Conservation (phyloP, 2,797 vertebrate species). For the Vespertilio murinus region DNA sequence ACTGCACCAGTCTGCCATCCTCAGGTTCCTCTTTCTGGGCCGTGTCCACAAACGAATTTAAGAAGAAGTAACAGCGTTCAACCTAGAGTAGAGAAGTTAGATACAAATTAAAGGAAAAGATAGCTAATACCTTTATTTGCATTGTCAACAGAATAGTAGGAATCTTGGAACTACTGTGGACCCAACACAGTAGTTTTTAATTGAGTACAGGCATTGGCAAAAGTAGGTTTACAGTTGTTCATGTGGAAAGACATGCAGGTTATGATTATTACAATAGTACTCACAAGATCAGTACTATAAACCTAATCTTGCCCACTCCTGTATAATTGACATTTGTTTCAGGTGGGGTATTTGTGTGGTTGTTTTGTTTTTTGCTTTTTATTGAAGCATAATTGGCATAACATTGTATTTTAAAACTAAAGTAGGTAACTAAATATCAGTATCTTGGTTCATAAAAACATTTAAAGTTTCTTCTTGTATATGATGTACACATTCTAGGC, state of each 20-base stretch:
- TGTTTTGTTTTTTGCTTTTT: background rate
- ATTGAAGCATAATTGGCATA: background rate
- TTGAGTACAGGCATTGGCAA: background rate
- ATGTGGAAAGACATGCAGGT: too few species aligned
- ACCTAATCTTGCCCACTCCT: too few species aligned
- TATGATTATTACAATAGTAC: too few species aligned
- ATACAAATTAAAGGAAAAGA: slow-evolving; percentile 41
- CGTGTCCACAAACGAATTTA: slow-evolving; percentile 94
- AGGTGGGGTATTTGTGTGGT: background rate
- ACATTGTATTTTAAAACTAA: slow-evolving; percentile 42
- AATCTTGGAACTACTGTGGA: background rate
- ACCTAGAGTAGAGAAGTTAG: slow-evolving; percentile 85
- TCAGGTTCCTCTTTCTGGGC: slow-evolving; percentile 94
- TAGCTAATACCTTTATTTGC: background rate
- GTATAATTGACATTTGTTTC: background rate
- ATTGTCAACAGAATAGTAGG: background rate
- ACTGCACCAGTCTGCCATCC: slow-evolving; percentile 95
- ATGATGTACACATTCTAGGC: background rate
- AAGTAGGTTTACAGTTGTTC: too few species aligned
- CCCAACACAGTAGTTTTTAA: background rate
- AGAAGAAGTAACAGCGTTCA: slow-evolving; percentile 96
- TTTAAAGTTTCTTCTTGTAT: slow-evolving; percentile 29
- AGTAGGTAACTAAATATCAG: slow-evolving; percentile 36
- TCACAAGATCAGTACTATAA: too few species aligned
- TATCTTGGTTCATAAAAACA: slow-evolving; percentile 35